phyloP scores from a whole-genome alignment of 2,113 vertebrate species.

The Oncorhynchus keta region DNA sequence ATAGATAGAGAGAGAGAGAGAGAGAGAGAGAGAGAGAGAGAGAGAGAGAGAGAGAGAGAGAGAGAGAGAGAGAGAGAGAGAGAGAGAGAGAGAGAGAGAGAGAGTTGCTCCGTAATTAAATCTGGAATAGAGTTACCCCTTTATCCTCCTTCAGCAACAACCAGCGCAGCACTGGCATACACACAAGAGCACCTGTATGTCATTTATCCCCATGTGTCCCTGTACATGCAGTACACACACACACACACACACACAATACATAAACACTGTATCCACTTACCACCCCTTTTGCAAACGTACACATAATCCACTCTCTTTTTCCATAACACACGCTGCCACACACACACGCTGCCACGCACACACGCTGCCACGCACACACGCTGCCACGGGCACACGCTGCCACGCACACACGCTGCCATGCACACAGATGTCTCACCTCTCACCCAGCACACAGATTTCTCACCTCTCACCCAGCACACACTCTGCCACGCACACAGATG shows the following conservation, averaged over 20 bases:
- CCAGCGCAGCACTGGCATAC: conserved; percentile 19
- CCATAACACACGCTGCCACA: no score
- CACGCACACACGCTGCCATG: no score
- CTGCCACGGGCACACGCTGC: no score
- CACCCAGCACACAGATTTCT: no score
- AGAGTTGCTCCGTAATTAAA: conserved; percentile 38
- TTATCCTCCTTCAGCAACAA: conserved; percentile 33
- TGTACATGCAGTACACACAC: neutral
- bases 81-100: neutral
- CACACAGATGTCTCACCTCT: no score
- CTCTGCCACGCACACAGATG: no score
- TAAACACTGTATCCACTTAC: neutral
- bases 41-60: neutral
- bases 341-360: no score
- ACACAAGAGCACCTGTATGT: neutral
- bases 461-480: neutral
- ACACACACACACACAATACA: neutral
- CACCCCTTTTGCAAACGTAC: neutral
- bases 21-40: neutral
- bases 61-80: neutral
- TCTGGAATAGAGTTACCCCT: conserved; percentile 27
- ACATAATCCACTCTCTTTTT: neutral
- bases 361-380: no score
- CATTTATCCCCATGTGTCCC: neutral
- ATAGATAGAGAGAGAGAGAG: neutral